A percentile compares a stretch with the other conserved stretches of the same genome.
These are phyloP conservation scores for Rutpela maculata DNA, from an alignment of 2,888 invertebrate species.

Conservation along the genomic window DNA sequence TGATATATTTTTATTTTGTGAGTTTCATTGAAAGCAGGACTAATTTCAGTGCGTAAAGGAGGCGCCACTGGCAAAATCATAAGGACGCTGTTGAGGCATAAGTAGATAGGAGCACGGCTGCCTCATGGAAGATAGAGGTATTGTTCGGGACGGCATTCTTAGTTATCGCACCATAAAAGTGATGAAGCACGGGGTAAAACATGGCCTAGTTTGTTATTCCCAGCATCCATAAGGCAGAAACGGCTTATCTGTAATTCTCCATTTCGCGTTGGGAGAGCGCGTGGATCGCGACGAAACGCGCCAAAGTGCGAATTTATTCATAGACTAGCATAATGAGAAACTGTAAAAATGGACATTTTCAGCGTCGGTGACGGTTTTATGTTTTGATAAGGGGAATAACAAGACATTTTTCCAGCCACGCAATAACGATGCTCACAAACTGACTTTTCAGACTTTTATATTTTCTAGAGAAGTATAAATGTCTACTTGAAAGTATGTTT, in stretches of 20 bases:
- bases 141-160: slow-evolving; percentile 60
- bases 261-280: slow-evolving; percentile 66
- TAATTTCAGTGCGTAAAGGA: background rate
- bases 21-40: background rate
- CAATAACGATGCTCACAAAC: slow-evolving; percentile 59
- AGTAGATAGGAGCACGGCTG: slow-evolving; percentile 37
- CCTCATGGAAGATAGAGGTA: slow-evolving; percentile 50
- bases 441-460: slow-evolving; percentile 44
- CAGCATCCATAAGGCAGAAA: slow-evolving; percentile 60
- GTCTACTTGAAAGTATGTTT: background rate
- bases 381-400: slow-evolving; percentile 76
- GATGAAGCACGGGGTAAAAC: slow-evolving; percentile 71
- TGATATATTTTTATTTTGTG: no score
- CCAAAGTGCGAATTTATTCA: slow-evolving; percentile 76
- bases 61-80: slow-evolving; percentile 28
- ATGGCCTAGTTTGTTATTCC: slow-evolving; percentile 70
- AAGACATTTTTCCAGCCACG: slow-evolving; percentile 71
- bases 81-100: slow-evolving; percentile 19
- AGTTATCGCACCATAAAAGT: slow-evolving; percentile 72
- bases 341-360: slow-evolving; percentile 77
- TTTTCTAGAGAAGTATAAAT: background rate
- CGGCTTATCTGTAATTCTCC: slow-evolving; percentile 73
- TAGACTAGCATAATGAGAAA: slow-evolving; percentile 77
- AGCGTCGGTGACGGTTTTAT: slow-evolving; percentile 74
- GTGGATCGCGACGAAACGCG: slow-evolving; percentile 66